A percentile compares a stretch with the other conserved stretches of the same genome.
Evolutionary conservation across 2,888 invertebrate genomes (phyloP).

Genomic region (Automeris io): DNA sequence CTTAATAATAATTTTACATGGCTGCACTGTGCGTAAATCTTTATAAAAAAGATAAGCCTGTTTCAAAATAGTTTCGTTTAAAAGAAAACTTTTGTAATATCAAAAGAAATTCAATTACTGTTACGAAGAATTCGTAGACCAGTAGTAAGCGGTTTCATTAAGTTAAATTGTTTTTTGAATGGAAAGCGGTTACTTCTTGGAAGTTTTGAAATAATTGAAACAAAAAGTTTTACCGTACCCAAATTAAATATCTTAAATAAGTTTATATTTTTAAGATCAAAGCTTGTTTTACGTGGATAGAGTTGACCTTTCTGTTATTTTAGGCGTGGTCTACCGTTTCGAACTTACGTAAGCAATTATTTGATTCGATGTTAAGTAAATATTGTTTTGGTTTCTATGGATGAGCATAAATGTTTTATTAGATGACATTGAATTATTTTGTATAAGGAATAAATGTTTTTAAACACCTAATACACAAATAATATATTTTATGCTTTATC

Average conservation of each 20-base stretch:
- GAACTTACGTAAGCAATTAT: too few relatives aligned
- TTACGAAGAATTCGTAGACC: neutral
- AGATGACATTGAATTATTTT: too few relatives aligned
- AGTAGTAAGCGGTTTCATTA: neutral
- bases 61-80: neutral
- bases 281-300: neutral
- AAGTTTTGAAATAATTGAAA: neutral
- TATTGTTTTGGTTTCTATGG: too few relatives aligned
- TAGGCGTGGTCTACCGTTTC: too few relatives aligned
- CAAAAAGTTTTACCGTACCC: neutral
- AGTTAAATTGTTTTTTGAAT: neutral
- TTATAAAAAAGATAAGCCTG: neutral
- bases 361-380: too few relatives aligned
- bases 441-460: too few relatives aligned
- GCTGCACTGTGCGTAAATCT: too few relatives aligned
- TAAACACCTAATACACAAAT: too few relatives aligned
- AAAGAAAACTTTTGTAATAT: constrained; percentile 1
- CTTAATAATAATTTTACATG: too few relatives aligned
- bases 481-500: too few relatives aligned
- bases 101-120: neutral
- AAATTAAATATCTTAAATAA: neutral
- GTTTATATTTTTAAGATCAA: neutral
- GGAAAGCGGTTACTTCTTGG: neutral
- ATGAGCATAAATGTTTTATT: too few relatives aligned
- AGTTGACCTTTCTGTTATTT: too few relatives aligned